Evolutionary conservation across 2,888 invertebrate species (phyloP), one percentile per base, ranked within the genome.

Genomic region (Vesta saturnalis): DNA sequence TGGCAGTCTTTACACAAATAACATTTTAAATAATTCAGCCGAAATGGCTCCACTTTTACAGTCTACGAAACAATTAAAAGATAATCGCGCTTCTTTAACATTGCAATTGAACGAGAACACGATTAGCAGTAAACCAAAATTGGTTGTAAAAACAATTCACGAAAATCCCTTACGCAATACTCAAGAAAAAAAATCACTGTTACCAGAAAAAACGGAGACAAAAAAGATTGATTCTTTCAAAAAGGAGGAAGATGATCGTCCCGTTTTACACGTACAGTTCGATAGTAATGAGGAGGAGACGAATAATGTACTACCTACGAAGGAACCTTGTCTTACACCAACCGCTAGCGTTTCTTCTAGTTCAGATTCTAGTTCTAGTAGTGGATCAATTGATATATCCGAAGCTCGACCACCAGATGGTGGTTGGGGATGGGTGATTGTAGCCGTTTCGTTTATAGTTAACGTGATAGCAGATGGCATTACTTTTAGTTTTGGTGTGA

Each of bases 351-450:
- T 66, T 21, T 75, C 76, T 5, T 73, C 76, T 15, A 77, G 75
- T 8, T 65, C 69, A 18, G 78, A 81, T 58, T 78, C 87, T 54
- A 87, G 87, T 56, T 89, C 89, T 3, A 89, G 89, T 49, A 89
- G 89, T 73, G 89, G 89, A 66, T 90, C 89, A 67, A 86, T 90
- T 49, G 87, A 88, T 10, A 87, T 89, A 57, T 86, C 91, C 5
- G 92, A 92, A 81, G 89, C 91, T 0, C 85, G 90, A 16, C 91
- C 93, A 0, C 95, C 94, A 1, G 95, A 96, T 82, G 95, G 95
- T 8, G 95, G 96, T 12, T 96, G 93, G 92, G 96, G 96, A 3
- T 97, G 96, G 96, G 92, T 96, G 23, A 90, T 97, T 59, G 96
- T 96, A 0, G 90, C 92, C 69, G 94, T 94, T 19, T 92, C 95